Evolutionary conservation across 2,888 invertebrate species (phyloP).

Genomic region (Monoplex corrugatus): DNA sequence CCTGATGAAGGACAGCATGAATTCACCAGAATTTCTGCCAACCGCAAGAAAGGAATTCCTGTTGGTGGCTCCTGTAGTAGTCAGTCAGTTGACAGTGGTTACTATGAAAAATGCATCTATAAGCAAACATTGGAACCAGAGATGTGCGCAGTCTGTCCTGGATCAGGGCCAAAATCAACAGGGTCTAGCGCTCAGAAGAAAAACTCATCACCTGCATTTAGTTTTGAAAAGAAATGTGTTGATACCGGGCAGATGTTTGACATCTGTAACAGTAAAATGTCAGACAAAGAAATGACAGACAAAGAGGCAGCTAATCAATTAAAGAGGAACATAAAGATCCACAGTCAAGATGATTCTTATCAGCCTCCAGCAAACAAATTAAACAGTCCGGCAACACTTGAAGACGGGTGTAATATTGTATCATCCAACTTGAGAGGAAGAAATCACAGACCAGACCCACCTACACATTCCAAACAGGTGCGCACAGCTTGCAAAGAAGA

Average conservation of each 20-base stretch:
- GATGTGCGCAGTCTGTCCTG: too few species aligned
- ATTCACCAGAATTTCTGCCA: neutral
- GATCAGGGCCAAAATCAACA: neutral
- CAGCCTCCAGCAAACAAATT: neutral
- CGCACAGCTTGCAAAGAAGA: neutral
- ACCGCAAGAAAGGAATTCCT: neutral
- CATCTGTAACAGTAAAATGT: neutral
- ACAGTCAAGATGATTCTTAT: neutral
- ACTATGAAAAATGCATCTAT: conserved; percentile 22
- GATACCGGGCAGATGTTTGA: too few species aligned
- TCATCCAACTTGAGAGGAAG: conserved; percentile 22
- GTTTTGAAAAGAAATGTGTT: neutral
- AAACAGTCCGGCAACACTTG: neutral
- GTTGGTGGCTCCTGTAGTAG: conserved; percentile 28
- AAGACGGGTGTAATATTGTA: neutral
- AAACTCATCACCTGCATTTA: neutral
- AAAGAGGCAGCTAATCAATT: neutral
- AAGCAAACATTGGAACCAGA: neutral
- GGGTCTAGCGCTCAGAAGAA: neutral
- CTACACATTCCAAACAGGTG: neutral
- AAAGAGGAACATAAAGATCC: neutral
- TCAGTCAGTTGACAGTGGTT: conserved; percentile 46
- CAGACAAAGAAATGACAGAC: neutral
- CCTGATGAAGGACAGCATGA: neutral
- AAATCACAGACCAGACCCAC: neutral